Evolutionary conservation across 1,140 invertebrate genomes (phyloP), one percentile per base, ranked within the genome.

Genomic region (Triops cancriformis): DNA sequence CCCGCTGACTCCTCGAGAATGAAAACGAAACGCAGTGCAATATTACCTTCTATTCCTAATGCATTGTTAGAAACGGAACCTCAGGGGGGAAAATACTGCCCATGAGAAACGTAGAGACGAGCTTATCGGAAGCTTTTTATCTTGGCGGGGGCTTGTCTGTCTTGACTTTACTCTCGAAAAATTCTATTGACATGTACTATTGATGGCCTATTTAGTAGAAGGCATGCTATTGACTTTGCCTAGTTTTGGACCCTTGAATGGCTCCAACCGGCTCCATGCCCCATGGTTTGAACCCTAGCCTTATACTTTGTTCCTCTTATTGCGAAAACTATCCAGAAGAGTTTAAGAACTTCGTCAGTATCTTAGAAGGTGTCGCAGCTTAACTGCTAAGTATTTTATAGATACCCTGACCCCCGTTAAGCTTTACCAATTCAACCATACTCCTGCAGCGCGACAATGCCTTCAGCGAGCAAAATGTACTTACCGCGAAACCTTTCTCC

Each of bases 111-210:
- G 23, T 6, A 14, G 23, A 64, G 3, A 64, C 9, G 23, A 10
- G 51, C 51, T 64, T 64, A 64, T 64, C 51, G 51, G 51, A 64
- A 64, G 51, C 51, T 64, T 64, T 64, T 64, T 64, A 64, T 64
- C 51, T 64, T 23, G 51, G n/a, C 18, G 51, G 51, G 18, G 51
- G 51, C 51, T 64, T 64, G 51, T 64, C 51, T 18, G 10, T 64
- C 51, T 64, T 64, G 51, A 64, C 51, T 64, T 64, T 64, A 64
- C 51, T 64, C 51, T 64, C 14, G 18, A 64, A 64, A 64, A 37
- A 64, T 18, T 14, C 51, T 64, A 23, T 64, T 64, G 10, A 64
- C 51, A 64, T 37, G 31, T 37, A 37, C 31, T 37, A 64, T 64
- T 64, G 51, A 64, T 64, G 51, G 51, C 51, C 51, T 64, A 23